phyloP scores from a whole-genome alignment of 2,113 vertebrate species.

The Nestor notabilis region DNA sequence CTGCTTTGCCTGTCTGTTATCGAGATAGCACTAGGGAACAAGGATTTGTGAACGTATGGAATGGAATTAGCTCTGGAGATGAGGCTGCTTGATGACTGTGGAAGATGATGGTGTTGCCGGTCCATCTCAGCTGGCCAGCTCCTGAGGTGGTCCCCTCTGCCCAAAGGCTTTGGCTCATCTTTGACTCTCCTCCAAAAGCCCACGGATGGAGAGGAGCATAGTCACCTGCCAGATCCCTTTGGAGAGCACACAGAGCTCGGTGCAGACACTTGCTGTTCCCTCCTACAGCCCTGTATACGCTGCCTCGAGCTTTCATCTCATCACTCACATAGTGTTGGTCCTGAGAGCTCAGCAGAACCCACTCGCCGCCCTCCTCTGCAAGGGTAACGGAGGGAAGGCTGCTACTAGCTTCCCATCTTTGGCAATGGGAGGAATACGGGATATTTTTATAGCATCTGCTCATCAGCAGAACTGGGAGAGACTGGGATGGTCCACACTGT shows the following conservation, averaged over 20 bases:
- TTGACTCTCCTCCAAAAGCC: not conserved
- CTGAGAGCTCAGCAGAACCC: not conserved
- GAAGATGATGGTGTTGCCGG: not conserved
- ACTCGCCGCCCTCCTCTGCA: not conserved
- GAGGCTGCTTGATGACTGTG: not conserved
- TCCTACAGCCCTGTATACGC: not conserved
- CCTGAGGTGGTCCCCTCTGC: not conserved
- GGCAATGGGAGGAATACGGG: not conserved
- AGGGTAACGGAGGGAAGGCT: not conserved
- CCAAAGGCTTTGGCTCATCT: not conserved
- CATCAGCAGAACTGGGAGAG: not conserved
- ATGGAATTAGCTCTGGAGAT: not conserved
- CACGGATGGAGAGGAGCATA: rapidly evolving
- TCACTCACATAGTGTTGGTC: not conserved
- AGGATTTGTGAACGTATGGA: not conserved
- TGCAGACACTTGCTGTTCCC: not conserved
- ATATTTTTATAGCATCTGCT: not conserved
- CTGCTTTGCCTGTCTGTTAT: not conserved
- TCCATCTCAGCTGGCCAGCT: not conserved
- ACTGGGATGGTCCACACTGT: not conserved
- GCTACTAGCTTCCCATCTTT: slow-evolving; percentile 19
- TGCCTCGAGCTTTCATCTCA: not conserved
- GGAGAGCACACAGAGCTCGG: not conserved
- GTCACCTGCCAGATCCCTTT: not conserved
- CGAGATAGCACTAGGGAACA: not conserved